phyloP scores from a whole-genome alignment of 2,113 vertebrate species.

The Myocastor coypus region DNA sequence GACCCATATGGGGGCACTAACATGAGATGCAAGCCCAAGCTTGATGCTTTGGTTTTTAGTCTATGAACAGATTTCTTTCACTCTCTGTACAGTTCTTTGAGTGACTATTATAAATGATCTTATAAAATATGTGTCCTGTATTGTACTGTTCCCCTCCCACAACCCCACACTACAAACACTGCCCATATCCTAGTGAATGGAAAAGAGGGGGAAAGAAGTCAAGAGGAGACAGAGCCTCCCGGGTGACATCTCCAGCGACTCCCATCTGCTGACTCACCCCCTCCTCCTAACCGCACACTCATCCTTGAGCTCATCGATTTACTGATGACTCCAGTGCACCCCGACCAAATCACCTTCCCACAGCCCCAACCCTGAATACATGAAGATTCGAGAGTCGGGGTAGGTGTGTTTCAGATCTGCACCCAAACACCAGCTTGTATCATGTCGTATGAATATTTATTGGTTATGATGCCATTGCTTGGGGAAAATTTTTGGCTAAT shows the following conservation, averaged over 20 bases:
- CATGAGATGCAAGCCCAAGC: too few relatives aligned
- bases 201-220: neutral
- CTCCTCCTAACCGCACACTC: neutral
- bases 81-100: too few relatives aligned
- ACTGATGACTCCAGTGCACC: neutral
- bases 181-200: neutral
- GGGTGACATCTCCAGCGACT: neutral
- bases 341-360: neutral
- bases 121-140: too few relatives aligned
- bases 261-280: neutral
- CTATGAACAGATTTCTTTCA: too few relatives aligned
- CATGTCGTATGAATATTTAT: too few relatives aligned
- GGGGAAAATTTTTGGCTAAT: neutral
- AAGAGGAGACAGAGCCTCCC: neutral
- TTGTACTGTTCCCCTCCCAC: too few relatives aligned
- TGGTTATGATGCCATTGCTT: slow-evolving; percentile 35
- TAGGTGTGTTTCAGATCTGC: neutral
- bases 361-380: neutral
- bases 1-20: too few relatives aligned
- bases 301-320: neutral
- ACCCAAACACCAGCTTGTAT: neutral
- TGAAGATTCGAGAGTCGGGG: neutral
- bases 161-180: neutral
- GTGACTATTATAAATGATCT: too few relatives aligned
- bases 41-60: too few relatives aligned